Base-by-base conservation (phyloP, 2,888 invertebrate species). In the Lucinisca nassula region DNA sequence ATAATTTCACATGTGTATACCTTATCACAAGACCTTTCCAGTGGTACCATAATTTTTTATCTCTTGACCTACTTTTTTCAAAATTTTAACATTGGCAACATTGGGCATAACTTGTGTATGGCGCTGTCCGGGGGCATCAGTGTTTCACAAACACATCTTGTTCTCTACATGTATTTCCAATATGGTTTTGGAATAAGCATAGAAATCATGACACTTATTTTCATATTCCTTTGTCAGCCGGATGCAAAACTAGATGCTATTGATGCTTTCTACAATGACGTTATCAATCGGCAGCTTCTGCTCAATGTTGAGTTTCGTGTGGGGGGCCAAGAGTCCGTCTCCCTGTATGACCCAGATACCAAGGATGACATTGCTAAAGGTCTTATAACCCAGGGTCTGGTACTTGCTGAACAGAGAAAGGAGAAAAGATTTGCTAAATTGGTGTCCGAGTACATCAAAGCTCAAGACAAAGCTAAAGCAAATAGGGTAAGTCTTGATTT, bases 381-480 rank as follows among this genome's bases (percentile, higher is more conserved):
- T 92, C 97, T 99, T 89, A 97, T 99, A 84, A 97, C 97, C 85
- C 98, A 99, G 92, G 99, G 99, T 0, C 97, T 98, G 84, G 97
- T 99, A 67, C 96, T 99, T 88, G 98, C 98, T 91, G 99, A 99
- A 84, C 90, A 85, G 32, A 97, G 98, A 90, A 98, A 98, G 92
- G 99, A 99, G 95, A 97, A 97, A 90, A 97, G 98, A 93, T 97
- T 99, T 91, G 97, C 97, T 88, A 97, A 97, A 75, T 94, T 98
- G 97, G 96, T 98, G 86, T 97, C 97, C 61, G 98, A 98, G 94
- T 99, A 99, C 97, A 97, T 97, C 95, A 97, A 97, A 83, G 98
- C 99, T 70, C 98, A 99, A 96, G 98, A 98, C 90, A 97, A 97
- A 91, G 99, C 99, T 32, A 98, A 98, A 97, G 97, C 97, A 94